phyloP scores from a whole-genome alignment of 2,797 vertebrate species.

The Phataginus tricuspis region DNA sequence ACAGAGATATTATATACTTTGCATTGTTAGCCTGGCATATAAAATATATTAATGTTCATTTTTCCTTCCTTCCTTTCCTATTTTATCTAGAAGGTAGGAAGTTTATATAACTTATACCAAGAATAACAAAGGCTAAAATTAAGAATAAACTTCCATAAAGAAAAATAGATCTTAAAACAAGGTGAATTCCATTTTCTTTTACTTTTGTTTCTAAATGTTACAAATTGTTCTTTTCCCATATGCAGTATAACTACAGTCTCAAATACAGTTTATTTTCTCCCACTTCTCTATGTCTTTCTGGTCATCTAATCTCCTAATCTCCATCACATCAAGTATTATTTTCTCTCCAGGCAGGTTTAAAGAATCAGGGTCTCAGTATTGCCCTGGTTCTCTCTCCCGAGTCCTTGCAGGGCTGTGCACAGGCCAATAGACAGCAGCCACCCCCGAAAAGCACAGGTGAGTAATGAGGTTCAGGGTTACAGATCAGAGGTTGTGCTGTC shows the following conservation, averaged over 20 bases:
- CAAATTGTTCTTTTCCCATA: neutral
- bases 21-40: neutral
- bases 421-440: neutral
- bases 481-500: neutral
- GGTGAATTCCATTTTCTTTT: neutral
- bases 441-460: neutral
- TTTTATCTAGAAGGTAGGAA: neutral
- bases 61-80: neutral
- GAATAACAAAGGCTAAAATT: neutral
- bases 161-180: neutral
- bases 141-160: neutral
- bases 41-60: neutral
- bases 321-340: neutral
- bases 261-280: neutral
- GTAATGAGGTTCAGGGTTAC: neutral
- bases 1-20: neutral
- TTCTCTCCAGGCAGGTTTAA: neutral
- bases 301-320: neutral
- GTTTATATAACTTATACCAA: neutral
- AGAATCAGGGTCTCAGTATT: neutral
- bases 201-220: neutral
- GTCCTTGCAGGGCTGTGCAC: neutral
- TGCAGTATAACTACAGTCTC: neutral
- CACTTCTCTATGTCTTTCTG: neutral
- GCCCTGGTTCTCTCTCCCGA: neutral